Evolutionary conservation across 2,888 invertebrate species (phyloP), one percentile per base, ranked within the genome.

Genomic region (Erebia palarica): DNA sequence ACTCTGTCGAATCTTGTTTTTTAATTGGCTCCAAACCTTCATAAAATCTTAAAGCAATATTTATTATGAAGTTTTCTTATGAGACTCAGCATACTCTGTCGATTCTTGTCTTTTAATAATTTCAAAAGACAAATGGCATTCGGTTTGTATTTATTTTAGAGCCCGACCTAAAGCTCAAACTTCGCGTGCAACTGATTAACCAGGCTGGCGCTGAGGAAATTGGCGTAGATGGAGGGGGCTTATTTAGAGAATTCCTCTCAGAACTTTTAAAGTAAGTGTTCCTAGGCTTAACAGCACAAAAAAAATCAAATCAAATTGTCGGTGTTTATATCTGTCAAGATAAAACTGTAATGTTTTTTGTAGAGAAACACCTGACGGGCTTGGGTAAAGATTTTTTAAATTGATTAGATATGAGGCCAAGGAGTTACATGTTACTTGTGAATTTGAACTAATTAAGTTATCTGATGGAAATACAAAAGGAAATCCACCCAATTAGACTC

Each of bases 221-320:
- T 0, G 99, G 99, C 0, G 97, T 99, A 2, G 99, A 99, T 86
- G 99, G 99, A 2, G 99, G 99, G 1, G 99, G 99, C 0, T 95
- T 99, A 14, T 98, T 99, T 84, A 94, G 99, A 63, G 99, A 99
- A 87, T 99, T 99, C 86, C 94, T 99, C 3, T 97, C 97, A 1
- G 99, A 99, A 87, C 93, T 99, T 11, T 94, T 99, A 44, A 98
- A 98, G 94, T 92, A 80, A 84, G 90, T 82, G 18, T 16, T 10
- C 8, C 27, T 59, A 14, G 14, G 36, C 14, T 14, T 51, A n/a
- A 13, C 14, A 36, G n/a, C 0, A 36, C 36, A 36, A n/a, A n/a
- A n/a, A n/a, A n/a, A n/a, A n/a, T n/a, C n/a, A n/a, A n/a, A n/a
- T 47, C 13, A 47, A 36, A 7, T 36, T 36, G 36, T 36, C 36